phyloP scores from a whole-genome alignment of 2,888 invertebrate species.

The Netelia melanura region DNA sequence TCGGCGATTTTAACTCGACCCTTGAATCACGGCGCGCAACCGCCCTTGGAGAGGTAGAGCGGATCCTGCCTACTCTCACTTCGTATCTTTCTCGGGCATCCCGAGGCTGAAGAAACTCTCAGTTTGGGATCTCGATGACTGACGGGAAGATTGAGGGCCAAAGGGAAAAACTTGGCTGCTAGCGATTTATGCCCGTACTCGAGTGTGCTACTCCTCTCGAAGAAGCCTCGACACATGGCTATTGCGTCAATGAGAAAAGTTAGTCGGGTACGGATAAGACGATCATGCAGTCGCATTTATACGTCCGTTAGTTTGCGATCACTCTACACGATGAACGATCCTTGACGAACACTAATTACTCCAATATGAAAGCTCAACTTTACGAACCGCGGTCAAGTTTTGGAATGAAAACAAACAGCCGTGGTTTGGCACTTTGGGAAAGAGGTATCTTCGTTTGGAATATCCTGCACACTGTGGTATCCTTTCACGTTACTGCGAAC shows the following conservation, averaged over 20 bases:
- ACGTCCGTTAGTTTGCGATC: neutral
- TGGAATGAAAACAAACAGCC: no score
- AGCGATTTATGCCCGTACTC: slow-evolving; percentile 46
- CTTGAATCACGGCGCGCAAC: slow-evolving; percentile 26
- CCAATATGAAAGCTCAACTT: no score
- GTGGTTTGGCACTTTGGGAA: no score
- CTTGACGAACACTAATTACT: no score
- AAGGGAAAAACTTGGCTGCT: slow-evolving; percentile 53
- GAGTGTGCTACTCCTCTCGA: neutral
- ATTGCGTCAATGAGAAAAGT: slow-evolving; percentile 46
- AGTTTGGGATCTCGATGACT: slow-evolving; percentile 37
- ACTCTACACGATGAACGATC: no score
- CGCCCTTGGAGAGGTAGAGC: slow-evolving; percentile 8
- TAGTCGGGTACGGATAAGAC: slow-evolving; percentile 14
- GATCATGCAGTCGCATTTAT: neutral
- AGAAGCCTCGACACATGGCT: slow-evolving; percentile 15
- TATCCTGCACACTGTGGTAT: no score
- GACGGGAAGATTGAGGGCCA: neutral
- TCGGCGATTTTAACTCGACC: slow-evolving; percentile 59
- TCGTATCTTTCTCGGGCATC: slow-evolving; percentile 25
- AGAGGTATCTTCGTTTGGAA: no score
- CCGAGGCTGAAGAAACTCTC: slow-evolving; percentile 49
- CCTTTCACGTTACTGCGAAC: no score
- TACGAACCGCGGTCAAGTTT: no score
- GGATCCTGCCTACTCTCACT: slow-evolving; percentile 5